These are phyloP conservation scores for Pelosia muscerda DNA, from an alignment of 2,888 invertebrate species.

Conservation along the genomic window DNA sequence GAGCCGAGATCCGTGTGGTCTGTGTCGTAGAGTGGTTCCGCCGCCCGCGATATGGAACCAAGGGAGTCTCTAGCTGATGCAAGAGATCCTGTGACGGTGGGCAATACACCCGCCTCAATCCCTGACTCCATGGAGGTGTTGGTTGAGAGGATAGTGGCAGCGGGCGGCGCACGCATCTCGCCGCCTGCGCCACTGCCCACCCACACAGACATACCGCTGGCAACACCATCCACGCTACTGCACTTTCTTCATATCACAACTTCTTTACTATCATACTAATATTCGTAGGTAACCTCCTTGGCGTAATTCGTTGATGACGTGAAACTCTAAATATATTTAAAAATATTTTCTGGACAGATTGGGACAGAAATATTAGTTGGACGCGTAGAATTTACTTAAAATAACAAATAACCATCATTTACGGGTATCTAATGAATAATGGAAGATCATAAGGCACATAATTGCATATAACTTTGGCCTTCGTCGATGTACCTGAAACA, in stretches of 20 bases:
- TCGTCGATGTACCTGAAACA: conserved; percentile 69
- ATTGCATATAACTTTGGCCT: conserved; percentile 56
- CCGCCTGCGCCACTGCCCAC: conserved; percentile 80
- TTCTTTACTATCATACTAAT: conserved; percentile 27
- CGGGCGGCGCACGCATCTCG: conserved; percentile 70
- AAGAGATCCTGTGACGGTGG: conserved; percentile 91
- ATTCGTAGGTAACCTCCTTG: neutral
- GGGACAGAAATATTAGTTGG: conserved; percentile 41
- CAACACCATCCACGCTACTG: conserved; percentile 80
- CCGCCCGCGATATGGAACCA: conserved; percentile 87
- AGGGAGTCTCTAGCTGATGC: conserved; percentile 85
- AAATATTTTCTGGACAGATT: conserved; percentile 47
- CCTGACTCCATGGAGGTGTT: conserved; percentile 88
- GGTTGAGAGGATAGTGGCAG: conserved; percentile 78
- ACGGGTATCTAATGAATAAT: conserved; percentile 49
- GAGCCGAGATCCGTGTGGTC: conserved; percentile 94
- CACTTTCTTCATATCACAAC: conserved; percentile 39
- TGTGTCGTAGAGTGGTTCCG: conserved; percentile 90
- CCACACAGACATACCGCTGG: conserved; percentile 81
- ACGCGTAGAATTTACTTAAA: conserved; percentile 39
- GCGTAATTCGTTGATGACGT: conserved; percentile 7
- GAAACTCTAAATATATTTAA: conserved; percentile 15
- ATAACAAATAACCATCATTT: conserved; percentile 37
- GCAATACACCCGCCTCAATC: conserved; percentile 89
- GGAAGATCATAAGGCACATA: conserved; percentile 75